Evolutionary conservation across 2,888 invertebrate genomes (phyloP).

Genomic region (Habroteleia sp.): DNA sequence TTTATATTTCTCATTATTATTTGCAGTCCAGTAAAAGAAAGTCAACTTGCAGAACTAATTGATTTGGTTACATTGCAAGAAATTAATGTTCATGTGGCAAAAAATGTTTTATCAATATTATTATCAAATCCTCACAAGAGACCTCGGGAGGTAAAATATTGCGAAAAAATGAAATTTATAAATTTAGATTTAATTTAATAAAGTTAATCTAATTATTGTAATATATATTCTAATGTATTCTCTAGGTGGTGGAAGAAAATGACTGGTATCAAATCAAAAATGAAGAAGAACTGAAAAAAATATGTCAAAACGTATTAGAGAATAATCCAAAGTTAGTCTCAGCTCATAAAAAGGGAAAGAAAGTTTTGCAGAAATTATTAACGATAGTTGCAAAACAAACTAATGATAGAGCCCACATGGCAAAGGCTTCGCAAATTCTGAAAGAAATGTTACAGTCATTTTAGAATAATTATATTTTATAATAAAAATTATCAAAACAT

Average conservation of each 20-base stretch:
- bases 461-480: too few relatives aligned
- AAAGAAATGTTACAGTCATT: too few relatives aligned
- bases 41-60: constrained; percentile 84
- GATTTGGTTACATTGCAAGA: constrained; percentile 83
- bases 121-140: constrained; percentile 78
- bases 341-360: constrained; percentile 87
- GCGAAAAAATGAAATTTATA: neutral
- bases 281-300: constrained; percentile 82
- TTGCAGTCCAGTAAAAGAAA: constrained; percentile 80
- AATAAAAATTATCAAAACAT: too few relatives aligned
- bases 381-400: constrained; percentile 84
- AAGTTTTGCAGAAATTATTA: too few relatives aligned
- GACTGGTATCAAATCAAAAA: constrained; percentile 86
- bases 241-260: constrained; percentile 84
- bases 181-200: neutral
- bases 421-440: too few relatives aligned
- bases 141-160: constrained; percentile 79
- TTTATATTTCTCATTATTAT: too few relatives aligned
- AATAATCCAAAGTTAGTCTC: constrained; percentile 86
- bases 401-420: constrained; percentile 86
- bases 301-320: constrained; percentile 85
- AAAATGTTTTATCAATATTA: constrained; percentile 82
- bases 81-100: constrained; percentile 85
- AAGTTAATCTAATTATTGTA: constrained; percentile 7
- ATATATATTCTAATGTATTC: too few relatives aligned